phyloP scores from a whole-genome alignment of 2,113 vertebrate genomes.

The Aptenodytes forsteri region DNA sequence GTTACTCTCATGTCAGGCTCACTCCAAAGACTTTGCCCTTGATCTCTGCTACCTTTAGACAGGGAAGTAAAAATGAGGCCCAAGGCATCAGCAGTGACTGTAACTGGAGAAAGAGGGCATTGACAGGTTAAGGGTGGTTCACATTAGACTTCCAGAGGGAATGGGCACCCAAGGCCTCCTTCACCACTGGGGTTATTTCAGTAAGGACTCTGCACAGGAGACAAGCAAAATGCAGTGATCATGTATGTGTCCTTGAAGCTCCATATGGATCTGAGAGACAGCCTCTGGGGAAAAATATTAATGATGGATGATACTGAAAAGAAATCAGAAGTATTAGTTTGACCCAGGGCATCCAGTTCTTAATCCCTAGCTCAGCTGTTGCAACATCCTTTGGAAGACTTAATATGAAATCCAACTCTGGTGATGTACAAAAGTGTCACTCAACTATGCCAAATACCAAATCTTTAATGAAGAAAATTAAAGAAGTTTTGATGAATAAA shows the following conservation, averaged over 20 bases:
- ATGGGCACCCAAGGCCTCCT: neutral
- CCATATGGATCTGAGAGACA: neutral
- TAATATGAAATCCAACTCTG: neutral
- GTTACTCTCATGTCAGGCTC: neutral
- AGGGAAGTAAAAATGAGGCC: neutral
- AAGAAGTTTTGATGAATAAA: slow-evolving; percentile 56
- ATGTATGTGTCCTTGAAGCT: neutral
- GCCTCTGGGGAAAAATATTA: neutral
- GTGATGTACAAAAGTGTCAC: neutral
- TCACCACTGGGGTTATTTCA: neutral
- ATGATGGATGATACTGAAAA: neutral
- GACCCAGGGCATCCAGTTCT: neutral
- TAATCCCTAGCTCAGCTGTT: neutral
- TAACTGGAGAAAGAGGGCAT: neutral
- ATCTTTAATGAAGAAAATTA: slow-evolving; percentile 31
- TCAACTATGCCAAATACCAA: neutral
- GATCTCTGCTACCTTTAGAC: neutral
- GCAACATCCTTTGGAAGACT: neutral
- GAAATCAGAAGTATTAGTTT: neutral
- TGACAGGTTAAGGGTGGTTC: neutral
- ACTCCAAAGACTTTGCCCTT: neutral
- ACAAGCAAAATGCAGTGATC: neutral
- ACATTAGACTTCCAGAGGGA: neutral
- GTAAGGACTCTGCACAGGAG: neutral
- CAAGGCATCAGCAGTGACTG: neutral